Conservation (phyloP, 2,113 vertebrate species). For the Aspiorhynchus laticeps region DNA sequence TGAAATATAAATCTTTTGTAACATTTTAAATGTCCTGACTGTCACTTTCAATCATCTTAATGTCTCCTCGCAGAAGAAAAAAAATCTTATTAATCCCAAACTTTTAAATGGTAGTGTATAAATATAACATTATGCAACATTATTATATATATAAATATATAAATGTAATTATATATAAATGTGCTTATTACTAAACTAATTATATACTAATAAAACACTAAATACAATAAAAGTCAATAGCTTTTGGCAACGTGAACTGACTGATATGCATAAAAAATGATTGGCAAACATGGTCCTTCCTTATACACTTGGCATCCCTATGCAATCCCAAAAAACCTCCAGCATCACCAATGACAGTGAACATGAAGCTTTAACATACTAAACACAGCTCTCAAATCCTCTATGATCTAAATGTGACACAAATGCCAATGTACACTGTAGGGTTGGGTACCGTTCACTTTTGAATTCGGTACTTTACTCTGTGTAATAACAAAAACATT, state of each 20-base stretch:
- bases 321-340: background rate
- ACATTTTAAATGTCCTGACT: background rate
- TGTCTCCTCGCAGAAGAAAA: background rate
- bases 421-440: background rate
- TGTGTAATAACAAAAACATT: no score
- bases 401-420: background rate
- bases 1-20: background rate
- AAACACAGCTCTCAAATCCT: background rate
- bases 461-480: no score
- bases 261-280: no score
- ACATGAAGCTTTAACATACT: background rate
- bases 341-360: background rate
- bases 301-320: background rate
- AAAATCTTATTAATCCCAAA: no score
- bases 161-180: no score
- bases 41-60: background rate
- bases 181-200: background rate
- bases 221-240: background rate
- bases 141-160: no score
- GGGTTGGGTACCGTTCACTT: no score
- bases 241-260: background rate
- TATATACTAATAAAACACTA: background rate
- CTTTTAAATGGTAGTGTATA: no score
- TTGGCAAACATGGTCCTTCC: background rate
- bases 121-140: no score